phyloP scores from a whole-genome alignment of 2,888 invertebrate species.

The Cerceris rybyensis region DNA sequence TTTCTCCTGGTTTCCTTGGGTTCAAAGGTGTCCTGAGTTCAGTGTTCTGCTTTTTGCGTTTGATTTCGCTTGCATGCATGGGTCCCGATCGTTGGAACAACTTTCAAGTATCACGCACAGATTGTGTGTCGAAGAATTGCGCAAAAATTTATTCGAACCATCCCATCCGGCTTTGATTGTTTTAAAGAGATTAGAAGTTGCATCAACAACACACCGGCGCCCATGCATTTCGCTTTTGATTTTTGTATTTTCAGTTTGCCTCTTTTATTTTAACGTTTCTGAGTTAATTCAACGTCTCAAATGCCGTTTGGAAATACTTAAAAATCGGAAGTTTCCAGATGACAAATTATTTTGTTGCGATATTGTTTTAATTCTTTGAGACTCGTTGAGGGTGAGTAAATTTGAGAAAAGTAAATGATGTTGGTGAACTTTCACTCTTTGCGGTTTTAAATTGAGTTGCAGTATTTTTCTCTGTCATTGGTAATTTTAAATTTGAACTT shows the following conservation, averaged over 20 bases:
- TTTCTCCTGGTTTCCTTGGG: not conserved
- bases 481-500: too few relatives aligned
- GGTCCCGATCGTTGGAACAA: constrained; percentile 32
- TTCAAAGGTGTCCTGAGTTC: constrained; percentile 25
- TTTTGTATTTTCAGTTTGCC: constrained; percentile 19
- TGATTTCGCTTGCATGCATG: constrained; percentile 11
- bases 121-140: not conserved
- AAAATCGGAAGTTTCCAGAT: too few relatives aligned
- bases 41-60: constrained; percentile 31
- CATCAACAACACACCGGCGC: not conserved
- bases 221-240: constrained; percentile 9
- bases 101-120: constrained; percentile 55
- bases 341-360: too few relatives aligned
- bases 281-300: not conserved
- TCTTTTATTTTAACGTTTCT: not conserved
- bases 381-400: too few relatives aligned
- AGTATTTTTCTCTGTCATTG: too few relatives aligned
- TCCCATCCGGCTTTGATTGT: too few relatives aligned
- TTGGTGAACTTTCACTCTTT: too few relatives aligned
- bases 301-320: not conserved
- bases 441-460: too few relatives aligned
- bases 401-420: too few relatives aligned
- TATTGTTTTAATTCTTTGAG: too few relatives aligned
- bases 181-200: not conserved
- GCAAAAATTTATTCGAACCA: not conserved